A percentile compares a stretch with the other conserved stretches of the same genome.
Evolutionary conservation across 2,888 invertebrate genomes (phyloP).

Genomic region (Amphipyra berbera): DNA sequence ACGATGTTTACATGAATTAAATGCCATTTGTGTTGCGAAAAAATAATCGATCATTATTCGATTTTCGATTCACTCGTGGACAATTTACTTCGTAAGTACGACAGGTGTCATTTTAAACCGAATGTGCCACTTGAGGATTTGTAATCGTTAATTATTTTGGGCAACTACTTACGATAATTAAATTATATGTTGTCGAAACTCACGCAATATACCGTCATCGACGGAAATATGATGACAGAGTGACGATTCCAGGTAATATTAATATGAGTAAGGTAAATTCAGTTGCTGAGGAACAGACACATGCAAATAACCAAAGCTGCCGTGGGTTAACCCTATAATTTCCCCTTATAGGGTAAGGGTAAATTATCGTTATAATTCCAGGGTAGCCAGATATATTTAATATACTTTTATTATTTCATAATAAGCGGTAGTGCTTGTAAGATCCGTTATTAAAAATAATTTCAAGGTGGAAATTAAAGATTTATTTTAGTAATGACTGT

Average conservation of each 20-base stretch:
- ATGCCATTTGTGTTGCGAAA: conserved; percentile 54
- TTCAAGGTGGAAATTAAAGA: background rate
- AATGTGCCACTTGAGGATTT: conserved; percentile 41
- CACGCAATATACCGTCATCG: conserved; percentile 31
- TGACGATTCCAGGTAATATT: conserved; percentile 3
- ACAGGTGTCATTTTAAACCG: conserved; percentile 52
- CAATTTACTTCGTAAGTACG: conserved; percentile 38
- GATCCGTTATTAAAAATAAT: conserved; percentile 20
- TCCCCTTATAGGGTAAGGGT: conserved; percentile 1
- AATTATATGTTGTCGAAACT: conserved; percentile 43
- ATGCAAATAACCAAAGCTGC: conserved; percentile 21
- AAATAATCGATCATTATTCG: conserved; percentile 55
- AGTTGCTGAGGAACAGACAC: conserved; percentile 13
- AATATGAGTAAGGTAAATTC: background rate
- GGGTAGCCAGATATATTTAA: conserved; percentile 10
- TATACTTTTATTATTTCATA: background rate
- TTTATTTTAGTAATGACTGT: background rate
- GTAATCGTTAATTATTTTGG: conserved; percentile 55
- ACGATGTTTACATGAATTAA: conserved; percentile 53
- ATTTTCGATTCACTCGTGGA: conserved; percentile 41
- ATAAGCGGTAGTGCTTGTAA: conserved; percentile 2
- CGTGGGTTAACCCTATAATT: conserved; percentile 30
- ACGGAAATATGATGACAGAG: conserved; percentile 32
- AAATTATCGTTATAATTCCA: conserved; percentile 37
- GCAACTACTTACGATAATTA: conserved; percentile 39